These are phyloP conservation scores for Diglossa cyanea DNA, from an alignment of 2,797 vertebrate genomes.

Conservation along the genomic window DNA sequence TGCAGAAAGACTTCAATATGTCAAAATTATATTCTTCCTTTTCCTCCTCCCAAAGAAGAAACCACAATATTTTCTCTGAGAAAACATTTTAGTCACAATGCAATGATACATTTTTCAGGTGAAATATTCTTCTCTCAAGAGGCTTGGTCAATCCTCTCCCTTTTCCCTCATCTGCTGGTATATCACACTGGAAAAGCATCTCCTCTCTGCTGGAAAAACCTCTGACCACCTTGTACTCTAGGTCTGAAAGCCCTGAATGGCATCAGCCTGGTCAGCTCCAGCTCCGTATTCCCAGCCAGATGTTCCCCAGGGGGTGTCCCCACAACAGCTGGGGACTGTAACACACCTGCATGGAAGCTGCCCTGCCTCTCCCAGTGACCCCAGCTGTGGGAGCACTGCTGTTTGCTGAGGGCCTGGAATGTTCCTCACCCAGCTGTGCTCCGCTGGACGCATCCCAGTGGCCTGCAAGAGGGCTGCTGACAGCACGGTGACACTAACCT, in stretches of 20 bases:
- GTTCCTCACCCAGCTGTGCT: slow-evolving; percentile 1
- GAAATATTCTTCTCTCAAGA: background rate
- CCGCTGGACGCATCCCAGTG: accelerated
- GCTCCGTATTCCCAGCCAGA: background rate
- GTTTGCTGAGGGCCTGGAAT: background rate
- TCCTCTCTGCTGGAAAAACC: background rate
- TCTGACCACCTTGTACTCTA: accelerated
- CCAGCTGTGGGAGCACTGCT: background rate
- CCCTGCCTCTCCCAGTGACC: background rate
- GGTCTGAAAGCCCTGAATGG: accelerated
- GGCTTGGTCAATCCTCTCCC: accelerated
- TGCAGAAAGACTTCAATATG: background rate
- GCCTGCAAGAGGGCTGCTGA: background rate
- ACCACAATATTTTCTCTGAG: background rate
- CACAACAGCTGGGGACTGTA: background rate
- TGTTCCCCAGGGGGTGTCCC: background rate
- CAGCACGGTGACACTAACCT: background rate
- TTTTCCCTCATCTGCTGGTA: background rate
- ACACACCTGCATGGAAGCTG: background rate
- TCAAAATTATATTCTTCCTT: background rate
- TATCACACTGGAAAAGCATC: background rate
- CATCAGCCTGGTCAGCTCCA: background rate
- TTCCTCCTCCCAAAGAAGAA: background rate
- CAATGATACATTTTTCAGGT: background rate
- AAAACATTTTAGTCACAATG: background rate